These are phyloP conservation scores for Reinhardtius hippoglossoides DNA, from an alignment of 2,113 vertebrate genomes.

Conservation along the genomic window DNA sequence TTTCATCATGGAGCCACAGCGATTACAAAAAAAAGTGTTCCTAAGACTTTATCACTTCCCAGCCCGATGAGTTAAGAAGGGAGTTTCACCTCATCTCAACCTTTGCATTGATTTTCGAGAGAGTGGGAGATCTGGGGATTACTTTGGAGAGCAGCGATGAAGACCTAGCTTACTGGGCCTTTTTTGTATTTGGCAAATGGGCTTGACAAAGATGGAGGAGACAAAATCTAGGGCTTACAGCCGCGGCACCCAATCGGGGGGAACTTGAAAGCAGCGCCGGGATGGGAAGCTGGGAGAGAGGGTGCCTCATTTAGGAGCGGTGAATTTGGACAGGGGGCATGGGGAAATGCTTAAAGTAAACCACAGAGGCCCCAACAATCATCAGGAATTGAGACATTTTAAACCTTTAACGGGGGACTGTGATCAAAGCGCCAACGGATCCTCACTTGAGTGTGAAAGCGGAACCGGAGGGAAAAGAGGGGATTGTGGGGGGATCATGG, in stretches of 20 bases:
- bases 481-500: constrained; percentile 83
- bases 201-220: constrained; percentile 83
- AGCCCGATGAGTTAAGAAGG: constrained; percentile 78
- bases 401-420: constrained; percentile 84
- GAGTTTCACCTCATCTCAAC: constrained; percentile 83
- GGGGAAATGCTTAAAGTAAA: constrained; percentile 79
- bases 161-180: constrained; percentile 84
- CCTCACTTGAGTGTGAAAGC: constrained; percentile 77
- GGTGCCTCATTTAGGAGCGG: constrained; percentile 79
- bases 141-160: constrained; percentile 78
- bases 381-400: constrained; percentile 86
- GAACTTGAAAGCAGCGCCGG: constrained; percentile 77
- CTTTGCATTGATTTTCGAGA: constrained; percentile 81
- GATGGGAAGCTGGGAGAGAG: constrained; percentile 79
- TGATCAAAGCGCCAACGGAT: constrained; percentile 81
- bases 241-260: constrained; percentile 75
- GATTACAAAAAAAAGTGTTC: constrained; percentile 71
- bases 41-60: constrained; percentile 75
- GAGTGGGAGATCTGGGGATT: constrained; percentile 83
- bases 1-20: constrained; percentile 77
- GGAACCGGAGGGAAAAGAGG: constrained; percentile 76
- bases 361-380: constrained; percentile 79
- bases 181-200: constrained; percentile 85
- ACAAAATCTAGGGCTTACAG: constrained; percentile 86
- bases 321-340: constrained; percentile 76